A percentile compares a stretch with the other conserved stretches of the same genome.
phyloP scores from a whole-genome alignment of 2,797 vertebrate species.

The Amazonetta brasiliensis region DNA sequence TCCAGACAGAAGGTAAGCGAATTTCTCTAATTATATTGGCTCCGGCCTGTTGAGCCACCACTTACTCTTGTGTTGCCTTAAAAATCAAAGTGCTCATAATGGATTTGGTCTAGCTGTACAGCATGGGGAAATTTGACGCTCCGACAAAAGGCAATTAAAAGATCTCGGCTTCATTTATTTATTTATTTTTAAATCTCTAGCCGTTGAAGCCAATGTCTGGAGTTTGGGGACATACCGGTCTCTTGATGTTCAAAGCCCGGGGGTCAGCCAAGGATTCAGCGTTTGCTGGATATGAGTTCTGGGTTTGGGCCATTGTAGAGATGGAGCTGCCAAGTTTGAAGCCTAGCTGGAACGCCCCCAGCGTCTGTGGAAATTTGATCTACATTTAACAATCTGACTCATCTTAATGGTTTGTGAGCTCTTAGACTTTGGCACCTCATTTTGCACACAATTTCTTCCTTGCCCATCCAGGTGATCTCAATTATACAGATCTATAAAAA shows the following conservation, averaged over 20 bases:
- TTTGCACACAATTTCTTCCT: background rate
- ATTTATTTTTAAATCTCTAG: background rate
- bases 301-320: background rate
- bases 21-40: background rate
- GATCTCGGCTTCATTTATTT: background rate
- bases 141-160: background rate
- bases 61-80: background rate
- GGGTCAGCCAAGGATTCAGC: background rate
- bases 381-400: background rate
- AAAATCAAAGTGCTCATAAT: background rate
- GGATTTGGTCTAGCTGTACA: background rate
- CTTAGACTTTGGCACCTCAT: background rate
- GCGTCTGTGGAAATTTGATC: background rate
- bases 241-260: background rate
- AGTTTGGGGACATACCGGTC: background rate
- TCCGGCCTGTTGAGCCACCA: background rate
- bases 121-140: background rate
- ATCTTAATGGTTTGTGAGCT: background rate
- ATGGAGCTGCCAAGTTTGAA: background rate
- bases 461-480: background rate
- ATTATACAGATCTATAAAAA: background rate
- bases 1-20: background rate
- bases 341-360: background rate
- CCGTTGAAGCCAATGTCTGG: background rate
- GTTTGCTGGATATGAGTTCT: background rate